Percentiles rank a stretch among this genome's conserved stretches.
These are phyloP conservation scores for Caenorhabditis uteleia DNA, from an alignment of 2,888 invertebrate species.

Conservation along the genomic window DNA sequence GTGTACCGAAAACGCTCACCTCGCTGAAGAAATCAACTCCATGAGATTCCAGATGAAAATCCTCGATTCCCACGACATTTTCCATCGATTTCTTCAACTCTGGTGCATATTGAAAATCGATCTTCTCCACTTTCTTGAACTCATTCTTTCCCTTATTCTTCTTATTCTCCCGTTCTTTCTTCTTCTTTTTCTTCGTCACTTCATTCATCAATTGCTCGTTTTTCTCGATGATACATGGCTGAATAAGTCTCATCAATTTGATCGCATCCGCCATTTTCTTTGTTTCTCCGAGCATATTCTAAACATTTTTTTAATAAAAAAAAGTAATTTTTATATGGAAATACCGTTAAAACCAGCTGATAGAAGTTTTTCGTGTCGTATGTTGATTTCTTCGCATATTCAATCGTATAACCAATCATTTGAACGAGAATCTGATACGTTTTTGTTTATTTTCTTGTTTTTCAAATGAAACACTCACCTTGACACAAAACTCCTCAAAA, in stretches of 20 bases:
- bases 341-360: slow-evolving; percentile 31
- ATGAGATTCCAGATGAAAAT: slow-evolving; percentile 27
- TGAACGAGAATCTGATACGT: slow-evolving; percentile 32
- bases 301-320: slow-evolving; percentile 5
- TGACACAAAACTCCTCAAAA: slow-evolving; percentile 19
- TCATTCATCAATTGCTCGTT: slow-evolving; percentile 30
- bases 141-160: slow-evolving; percentile 32
- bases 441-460: neutral
- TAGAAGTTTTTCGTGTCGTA: slow-evolving; percentile 17
- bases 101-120: slow-evolving; percentile 15
- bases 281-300: slow-evolving; percentile 28
- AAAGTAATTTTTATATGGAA: neutral
- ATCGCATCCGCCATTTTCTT: slow-evolving; percentile 22
- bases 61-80: slow-evolving; percentile 16
- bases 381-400: slow-evolving; percentile 30
- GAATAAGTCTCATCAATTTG: slow-evolving; percentile 23
- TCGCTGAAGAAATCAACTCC: slow-evolving; percentile 26
- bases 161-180: slow-evolving; percentile 28
- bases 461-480: neutral
- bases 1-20: slow-evolving; percentile 2
- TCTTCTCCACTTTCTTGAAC: slow-evolving; percentile 10
- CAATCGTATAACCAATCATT: slow-evolving; percentile 40
- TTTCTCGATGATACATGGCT: slow-evolving; percentile 19
- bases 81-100: slow-evolving; percentile 28
- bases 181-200: slow-evolving; percentile 32